Evolutionary conservation across 2,888 invertebrate genomes (phyloP).

Genomic region (Lamproptera curius): DNA sequence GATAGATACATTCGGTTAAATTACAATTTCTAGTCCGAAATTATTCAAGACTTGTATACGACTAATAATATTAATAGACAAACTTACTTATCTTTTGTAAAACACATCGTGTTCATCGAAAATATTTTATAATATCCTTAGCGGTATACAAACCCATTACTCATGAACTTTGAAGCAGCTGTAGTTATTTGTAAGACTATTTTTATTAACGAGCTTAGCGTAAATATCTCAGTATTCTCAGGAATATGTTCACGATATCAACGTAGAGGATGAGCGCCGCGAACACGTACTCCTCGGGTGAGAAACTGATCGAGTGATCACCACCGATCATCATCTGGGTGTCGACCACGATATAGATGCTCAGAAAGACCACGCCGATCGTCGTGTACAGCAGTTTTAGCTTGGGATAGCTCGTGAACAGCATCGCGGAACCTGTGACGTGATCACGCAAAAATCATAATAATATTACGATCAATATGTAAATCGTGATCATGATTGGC

Average conservation of each 20-base stretch:
- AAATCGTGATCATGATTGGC: no score
- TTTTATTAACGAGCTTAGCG: neutral
- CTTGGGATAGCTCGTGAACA: slow-evolving; percentile 43
- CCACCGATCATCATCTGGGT: slow-evolving; percentile 95
- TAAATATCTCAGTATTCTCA: slow-evolving; percentile 2
- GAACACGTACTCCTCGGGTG: slow-evolving; percentile 96
- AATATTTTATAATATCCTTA: no score
- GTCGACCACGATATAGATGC: slow-evolving; percentile 92
- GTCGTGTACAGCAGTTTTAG: slow-evolving; percentile 87
- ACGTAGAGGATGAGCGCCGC: slow-evolving; percentile 93
- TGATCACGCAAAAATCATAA: no score
- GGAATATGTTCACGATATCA: slow-evolving; percentile 93
- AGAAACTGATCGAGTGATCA: slow-evolving; percentile 91
- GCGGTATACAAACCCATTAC: neutral
- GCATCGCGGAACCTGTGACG: slow-evolving; percentile 79
- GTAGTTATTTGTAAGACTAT: neutral
- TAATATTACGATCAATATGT: no score
- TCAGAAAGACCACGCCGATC: slow-evolving; percentile 91
- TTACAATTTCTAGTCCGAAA: no score
- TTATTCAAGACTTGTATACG: no score
- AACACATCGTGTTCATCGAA: no score
- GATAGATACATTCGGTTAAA: no score
- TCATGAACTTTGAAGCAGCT: neutral
- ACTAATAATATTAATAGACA: no score
- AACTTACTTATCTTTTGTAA: no score